Evolutionary conservation across 2,797 vertebrate species (phyloP).

Genomic region (Centroberyx gerrardi): DNA sequence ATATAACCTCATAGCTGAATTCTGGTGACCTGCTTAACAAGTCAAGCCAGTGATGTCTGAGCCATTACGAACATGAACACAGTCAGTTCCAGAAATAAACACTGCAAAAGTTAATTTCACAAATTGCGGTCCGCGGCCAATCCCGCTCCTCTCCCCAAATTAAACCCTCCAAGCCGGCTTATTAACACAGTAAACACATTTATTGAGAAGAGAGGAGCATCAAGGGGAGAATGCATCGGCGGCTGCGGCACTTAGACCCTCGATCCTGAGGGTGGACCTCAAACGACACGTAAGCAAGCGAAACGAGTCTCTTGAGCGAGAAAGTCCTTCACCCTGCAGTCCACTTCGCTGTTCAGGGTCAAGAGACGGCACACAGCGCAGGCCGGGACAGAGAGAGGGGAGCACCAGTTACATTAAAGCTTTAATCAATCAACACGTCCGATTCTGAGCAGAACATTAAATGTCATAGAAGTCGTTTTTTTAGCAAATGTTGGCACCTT

Average conservation of each 20-base stretch:
- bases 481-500: constrained; percentile 75
- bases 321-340: constrained; percentile 36
- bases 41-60: constrained; percentile 35
- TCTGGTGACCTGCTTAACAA: constrained; percentile 48
- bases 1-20: constrained; percentile 22
- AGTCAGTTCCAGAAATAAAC: constrained; percentile 38
- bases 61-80: constrained; percentile 18
- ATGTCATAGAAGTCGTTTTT: constrained; percentile 32
- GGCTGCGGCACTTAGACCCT: constrained; percentile 75
- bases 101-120: constrained; percentile 39
- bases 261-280: constrained; percentile 75
- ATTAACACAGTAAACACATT: constrained; percentile 80
- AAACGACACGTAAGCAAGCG: constrained; percentile 66
- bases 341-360: constrained; percentile 33
- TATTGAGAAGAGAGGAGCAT: constrained; percentile 79
- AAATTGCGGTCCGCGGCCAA: constrained; percentile 33
- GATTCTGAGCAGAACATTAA: constrained; percentile 47
- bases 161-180: constrained; percentile 54
- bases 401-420: constrained; percentile 82
- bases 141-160: constrained; percentile 24
- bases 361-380: constrained; percentile 50
- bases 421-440: constrained; percentile 63
- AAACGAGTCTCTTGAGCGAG: constrained; percentile 34
- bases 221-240: constrained; percentile 69
- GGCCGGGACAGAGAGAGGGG: constrained; percentile 67